These are phyloP conservation scores for Lepus timidus DNA, from an alignment of 2,113 vertebrate species.

Conservation along the genomic window DNA sequence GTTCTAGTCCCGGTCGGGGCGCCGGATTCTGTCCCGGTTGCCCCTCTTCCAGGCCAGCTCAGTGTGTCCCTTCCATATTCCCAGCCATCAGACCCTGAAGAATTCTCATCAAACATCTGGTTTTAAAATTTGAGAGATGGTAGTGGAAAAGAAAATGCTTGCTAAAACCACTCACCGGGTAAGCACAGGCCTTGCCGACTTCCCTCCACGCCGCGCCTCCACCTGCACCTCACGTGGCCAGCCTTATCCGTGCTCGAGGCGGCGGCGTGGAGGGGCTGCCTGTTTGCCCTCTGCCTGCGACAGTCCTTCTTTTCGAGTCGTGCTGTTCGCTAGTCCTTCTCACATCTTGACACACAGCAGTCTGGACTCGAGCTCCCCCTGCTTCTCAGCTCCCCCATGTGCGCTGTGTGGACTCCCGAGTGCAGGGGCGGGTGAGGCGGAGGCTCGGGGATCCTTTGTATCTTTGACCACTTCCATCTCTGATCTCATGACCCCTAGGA, in stretches of 20 bases:
- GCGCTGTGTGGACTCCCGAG: constrained; percentile 29
- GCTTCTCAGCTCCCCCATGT: constrained; percentile 30
- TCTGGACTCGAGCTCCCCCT: not conserved
- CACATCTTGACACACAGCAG: no score
- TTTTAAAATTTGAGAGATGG: constrained; percentile 21
- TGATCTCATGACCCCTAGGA: constrained; percentile 30
- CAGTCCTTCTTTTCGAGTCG: not conserved
- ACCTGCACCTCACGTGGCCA: not conserved
- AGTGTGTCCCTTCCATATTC: not conserved
- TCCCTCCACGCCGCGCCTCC: not conserved
- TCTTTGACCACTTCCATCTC: not conserved
- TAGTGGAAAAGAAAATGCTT: not conserved
- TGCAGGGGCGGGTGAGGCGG: no score
- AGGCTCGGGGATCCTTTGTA: no score
- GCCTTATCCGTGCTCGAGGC: not conserved
- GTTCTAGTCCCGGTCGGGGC: no score
- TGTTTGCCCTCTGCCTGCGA: not conserved
- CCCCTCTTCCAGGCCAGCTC: no score
- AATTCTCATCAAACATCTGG: not conserved
- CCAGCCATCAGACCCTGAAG: constrained; percentile 18
- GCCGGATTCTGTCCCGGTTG: no score
- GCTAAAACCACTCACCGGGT: not conserved
- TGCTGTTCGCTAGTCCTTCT: not conserved
- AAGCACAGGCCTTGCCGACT: not conserved
- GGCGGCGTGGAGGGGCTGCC: not conserved